Base-by-base conservation (phyloP, 2,797 vertebrate genomes). In the Tapera naevia region DNA sequence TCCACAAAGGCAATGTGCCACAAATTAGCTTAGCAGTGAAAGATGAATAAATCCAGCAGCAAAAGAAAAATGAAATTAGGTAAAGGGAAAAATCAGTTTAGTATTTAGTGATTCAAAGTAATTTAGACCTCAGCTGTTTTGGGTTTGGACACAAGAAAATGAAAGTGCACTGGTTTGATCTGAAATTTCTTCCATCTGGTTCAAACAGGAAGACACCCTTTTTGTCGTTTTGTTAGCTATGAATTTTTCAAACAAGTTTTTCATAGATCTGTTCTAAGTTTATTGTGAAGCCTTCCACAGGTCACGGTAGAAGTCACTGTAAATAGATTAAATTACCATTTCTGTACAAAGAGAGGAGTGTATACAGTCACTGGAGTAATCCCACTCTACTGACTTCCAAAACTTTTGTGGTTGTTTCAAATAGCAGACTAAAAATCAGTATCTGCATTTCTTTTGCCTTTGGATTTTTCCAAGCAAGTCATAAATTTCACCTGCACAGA, bases 161-260 rank as follows among this genome's bases (percentile, higher is more conserved):
- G 71, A 82, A 90, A 90, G 78, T 93, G 50, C 30, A 37, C 28
- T 39, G 64, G 74, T 45, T 95, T 91, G 84, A 51, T 7, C 24
- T 71, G 54, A 95, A 95, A 96, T 95, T 81, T 87, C 60, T 94
- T 94, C 91, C 92, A 92, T 94, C 92, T 96, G 94, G 57, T 76
- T 86, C 64, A 91, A 95, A 85, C 46, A 88, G 80, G 80, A 95
- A 94, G 89, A 93, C 95, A 96, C 92, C 61, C 28, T 60, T 90
- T 91, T 89, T 82, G 86, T 95, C 21, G 1, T 90, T 64, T 93
- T 84, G 75, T 92, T 89, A 92, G 57, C 75, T 85, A 71, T 46
- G 74, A 78, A 71, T 92, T 93, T 92, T 95, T 93, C 67, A 87
- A 86, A 50, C 64, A 65, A 87, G 81, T 80, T 93, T 95, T 89